Conservation (phyloP, 2,888 invertebrate genomes). For the Andricus curvator region DNA sequence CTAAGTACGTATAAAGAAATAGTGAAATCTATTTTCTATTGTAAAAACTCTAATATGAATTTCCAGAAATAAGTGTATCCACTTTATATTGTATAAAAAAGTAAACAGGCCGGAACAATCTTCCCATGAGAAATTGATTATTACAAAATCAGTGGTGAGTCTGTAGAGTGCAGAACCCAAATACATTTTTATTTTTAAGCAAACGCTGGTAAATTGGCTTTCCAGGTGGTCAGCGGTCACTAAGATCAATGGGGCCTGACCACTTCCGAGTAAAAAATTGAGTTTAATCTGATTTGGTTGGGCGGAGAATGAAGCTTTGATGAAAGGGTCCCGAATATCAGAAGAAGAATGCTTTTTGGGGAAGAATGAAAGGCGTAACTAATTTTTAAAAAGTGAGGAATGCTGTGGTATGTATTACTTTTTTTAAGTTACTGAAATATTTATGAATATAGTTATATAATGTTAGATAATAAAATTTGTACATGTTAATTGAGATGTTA, state of each 20-base stretch:
- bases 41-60: not conserved
- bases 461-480: no score
- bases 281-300: constrained; percentile 38
- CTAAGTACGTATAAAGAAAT: not conserved
- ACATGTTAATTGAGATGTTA: no score
- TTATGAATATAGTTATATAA: not conserved
- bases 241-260: constrained; percentile 32
- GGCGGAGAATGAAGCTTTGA: constrained; percentile 33
- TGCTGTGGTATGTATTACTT: constrained; percentile 5
- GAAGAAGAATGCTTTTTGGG: constrained; percentile 26
- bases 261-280: constrained; percentile 34
- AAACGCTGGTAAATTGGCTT: constrained; percentile 28
- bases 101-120: not conserved
- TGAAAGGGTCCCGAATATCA: constrained; percentile 23
- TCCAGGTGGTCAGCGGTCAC: constrained; percentile 30
- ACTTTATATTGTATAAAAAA: not conserved
- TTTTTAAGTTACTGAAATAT: not conserved
- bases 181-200: constrained; percentile 32
- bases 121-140: constrained; percentile 36
- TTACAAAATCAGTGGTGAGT: constrained; percentile 21
- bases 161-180: not conserved
- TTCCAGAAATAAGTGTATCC: not conserved
- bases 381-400: constrained; percentile 28
- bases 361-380: constrained; percentile 29
- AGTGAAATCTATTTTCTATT: not conserved